A percentile compares a stretch with the other conserved stretches of the same genome.
phyloP scores from a whole-genome alignment of 2,113 vertebrate genomes.

The Cryptotis parvus region DNA sequence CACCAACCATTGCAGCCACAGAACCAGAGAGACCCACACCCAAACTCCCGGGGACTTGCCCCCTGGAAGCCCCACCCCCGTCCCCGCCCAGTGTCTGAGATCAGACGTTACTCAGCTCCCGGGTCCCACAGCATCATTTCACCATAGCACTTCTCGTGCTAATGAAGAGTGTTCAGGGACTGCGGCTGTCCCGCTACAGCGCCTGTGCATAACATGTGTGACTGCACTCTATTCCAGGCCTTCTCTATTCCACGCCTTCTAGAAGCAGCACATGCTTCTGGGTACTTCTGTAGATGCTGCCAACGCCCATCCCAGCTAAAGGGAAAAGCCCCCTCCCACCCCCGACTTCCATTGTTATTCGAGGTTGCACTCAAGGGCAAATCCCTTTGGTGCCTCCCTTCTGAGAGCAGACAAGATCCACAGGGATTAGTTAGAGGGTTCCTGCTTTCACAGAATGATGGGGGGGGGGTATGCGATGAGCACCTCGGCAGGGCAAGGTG shows the following conservation, averaged over 20 bases:
- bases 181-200: too few species aligned
- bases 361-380: background rate
- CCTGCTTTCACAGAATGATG: background rate
- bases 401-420: background rate
- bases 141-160: background rate
- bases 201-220: too few species aligned
- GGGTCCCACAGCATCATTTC: conserved; percentile 43
- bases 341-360: background rate
- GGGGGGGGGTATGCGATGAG: background rate
- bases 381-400: background rate
- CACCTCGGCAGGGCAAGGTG: too few species aligned
- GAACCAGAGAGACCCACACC: rapidly evolving
- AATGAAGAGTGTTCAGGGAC: background rate
- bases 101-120: background rate
- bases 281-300: background rate
- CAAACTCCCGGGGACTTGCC: rapidly evolving
- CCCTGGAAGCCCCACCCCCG: background rate
- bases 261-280: background rate
- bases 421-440: background rate
- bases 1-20: too few species aligned
- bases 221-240: background rate
- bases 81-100: background rate
- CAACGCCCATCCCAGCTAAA: background rate
- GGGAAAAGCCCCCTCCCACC: background rate
- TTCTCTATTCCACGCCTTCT: background rate